A percentile compares a stretch with the other conserved stretches of the same genome.
These are phyloP conservation scores for Ceraclea dissimilis DNA, from an alignment of 2,888 invertebrate species.

Conservation along the genomic window DNA sequence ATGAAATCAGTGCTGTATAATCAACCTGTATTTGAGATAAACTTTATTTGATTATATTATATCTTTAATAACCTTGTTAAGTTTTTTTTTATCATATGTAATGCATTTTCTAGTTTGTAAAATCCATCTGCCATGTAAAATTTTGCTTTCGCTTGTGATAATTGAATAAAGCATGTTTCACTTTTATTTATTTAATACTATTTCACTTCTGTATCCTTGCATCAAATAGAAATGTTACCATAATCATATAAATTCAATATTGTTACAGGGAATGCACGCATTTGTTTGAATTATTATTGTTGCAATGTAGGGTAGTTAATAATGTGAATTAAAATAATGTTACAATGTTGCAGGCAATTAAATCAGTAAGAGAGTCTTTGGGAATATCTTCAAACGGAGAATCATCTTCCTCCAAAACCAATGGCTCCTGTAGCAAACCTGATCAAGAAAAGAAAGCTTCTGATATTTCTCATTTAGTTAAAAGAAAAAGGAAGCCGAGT, in stretches of 20 bases:
- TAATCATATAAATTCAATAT: too few species aligned
- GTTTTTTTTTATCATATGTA: background rate
- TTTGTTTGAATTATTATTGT: constrained; percentile 4
- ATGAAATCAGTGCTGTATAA: background rate
- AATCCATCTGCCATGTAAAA: too few species aligned
- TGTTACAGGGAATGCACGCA: too few species aligned
- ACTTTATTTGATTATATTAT: background rate
- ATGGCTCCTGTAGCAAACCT: constrained; percentile 22
- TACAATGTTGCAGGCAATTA: constrained; percentile 33
- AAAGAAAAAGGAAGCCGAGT: constrained; percentile 65
- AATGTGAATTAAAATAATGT: constrained; percentile 12
- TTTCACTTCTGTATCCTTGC: too few species aligned
- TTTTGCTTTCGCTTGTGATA: too few species aligned
- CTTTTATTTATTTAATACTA: too few species aligned
- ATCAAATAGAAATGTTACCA: too few species aligned
- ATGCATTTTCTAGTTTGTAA: too few species aligned
- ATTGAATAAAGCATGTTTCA: too few species aligned
- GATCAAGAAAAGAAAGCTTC: constrained; percentile 53
- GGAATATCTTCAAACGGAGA: constrained; percentile 26
- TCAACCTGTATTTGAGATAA: background rate
- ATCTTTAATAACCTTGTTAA: background rate
- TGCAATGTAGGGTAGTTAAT: constrained; percentile 8
- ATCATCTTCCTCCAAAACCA: constrained; percentile 18
- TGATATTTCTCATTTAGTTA: constrained; percentile 77
- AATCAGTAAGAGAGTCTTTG: constrained; percentile 34